Evolutionary conservation across 1,140 invertebrate species (phyloP), one percentile per base, ranked within the genome.

Genomic region (Patella vulgata): DNA sequence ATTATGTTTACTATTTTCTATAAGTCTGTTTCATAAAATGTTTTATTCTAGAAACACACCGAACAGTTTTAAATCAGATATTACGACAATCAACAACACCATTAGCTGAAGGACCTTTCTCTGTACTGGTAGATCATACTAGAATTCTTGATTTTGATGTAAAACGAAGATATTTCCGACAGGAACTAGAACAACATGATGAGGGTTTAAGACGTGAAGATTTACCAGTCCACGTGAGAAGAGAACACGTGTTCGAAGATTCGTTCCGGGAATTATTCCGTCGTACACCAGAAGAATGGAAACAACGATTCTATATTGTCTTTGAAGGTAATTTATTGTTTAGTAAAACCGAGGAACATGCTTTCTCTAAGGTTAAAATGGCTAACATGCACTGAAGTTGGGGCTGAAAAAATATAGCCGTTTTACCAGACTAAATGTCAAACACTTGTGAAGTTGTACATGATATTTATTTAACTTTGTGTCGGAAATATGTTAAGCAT

Each of bases 291-390:
- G 92, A 95, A 73, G 95, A 97, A 81, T 97, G 94, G 94, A 96
- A 96, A 78, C 94, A 95, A 83, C 84, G 94, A 47, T 96, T 97
- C 81, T 97, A 96, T 80, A 96, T 97, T 75, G 93, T 96, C 0
- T 97, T 97, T 85, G 94, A 97, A 89, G 93, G 92, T 91, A 85
- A 73, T 23, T 42, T 50, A 12, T 17, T 28, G 12, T 27, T 51
- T 36, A 36, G 5, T 36, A 8, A 36, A 36, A 36, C 33, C n/a
- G n/a, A n/a, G n/a, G n/a, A n/a, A n/a, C n/a, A n/a, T n/a, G n/a
- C n/a, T n/a, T n/a, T n/a, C n/a, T n/a, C n/a, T n/a, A n/a, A n/a
- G n/a, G n/a, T n/a, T n/a, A n/a, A n/a, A n/a, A n/a, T n/a, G n/a
- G n/a, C n/a, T n/a, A n/a, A n/a, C n/a, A n/a, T n/a, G n/a, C n/a